phyloP scores from a whole-genome alignment of 2,113 vertebrate genomes.

The Phalacrocorax carbo region DNA sequence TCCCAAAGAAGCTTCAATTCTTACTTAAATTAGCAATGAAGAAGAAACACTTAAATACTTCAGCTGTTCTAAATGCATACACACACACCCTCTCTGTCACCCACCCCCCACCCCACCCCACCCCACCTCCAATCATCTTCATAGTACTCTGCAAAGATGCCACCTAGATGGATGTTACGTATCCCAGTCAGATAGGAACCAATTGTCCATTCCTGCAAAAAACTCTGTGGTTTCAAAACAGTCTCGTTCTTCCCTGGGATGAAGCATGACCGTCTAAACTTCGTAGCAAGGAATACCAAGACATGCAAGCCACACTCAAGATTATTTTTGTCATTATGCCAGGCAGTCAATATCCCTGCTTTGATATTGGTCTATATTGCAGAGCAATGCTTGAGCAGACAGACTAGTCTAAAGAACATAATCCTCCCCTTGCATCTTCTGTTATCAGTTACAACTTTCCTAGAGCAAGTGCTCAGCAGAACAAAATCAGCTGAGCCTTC shows the following conservation, averaged over 20 bases:
- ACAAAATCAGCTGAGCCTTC: not conserved
- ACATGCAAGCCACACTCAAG: not conserved
- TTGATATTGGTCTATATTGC: not conserved
- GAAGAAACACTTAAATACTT: not conserved
- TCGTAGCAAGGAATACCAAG: not conserved
- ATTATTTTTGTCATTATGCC: not conserved
- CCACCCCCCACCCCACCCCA: not conserved
- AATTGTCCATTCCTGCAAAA: not conserved
- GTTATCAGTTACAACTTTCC: not conserved
- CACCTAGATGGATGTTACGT: not conserved
- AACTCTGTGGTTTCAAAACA: not conserved
- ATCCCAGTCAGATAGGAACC: not conserved
- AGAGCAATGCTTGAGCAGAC: not conserved
- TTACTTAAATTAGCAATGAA: slow-evolving; percentile 52
- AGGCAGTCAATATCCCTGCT: not conserved
- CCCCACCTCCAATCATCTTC: not conserved
- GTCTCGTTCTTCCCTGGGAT: not conserved
- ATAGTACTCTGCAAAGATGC: not conserved
- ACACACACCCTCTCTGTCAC: too few relatives aligned
- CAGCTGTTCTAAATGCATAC: not conserved
- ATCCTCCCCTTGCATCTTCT: not conserved
- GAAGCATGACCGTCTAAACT: not conserved
- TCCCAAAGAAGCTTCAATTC: slow-evolving; percentile 61
- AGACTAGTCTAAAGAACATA: not conserved
- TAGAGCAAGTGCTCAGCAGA: not conserved